Base-by-base conservation (phyloP, 2,888 invertebrate genomes). In the Antitype chi region DNA sequence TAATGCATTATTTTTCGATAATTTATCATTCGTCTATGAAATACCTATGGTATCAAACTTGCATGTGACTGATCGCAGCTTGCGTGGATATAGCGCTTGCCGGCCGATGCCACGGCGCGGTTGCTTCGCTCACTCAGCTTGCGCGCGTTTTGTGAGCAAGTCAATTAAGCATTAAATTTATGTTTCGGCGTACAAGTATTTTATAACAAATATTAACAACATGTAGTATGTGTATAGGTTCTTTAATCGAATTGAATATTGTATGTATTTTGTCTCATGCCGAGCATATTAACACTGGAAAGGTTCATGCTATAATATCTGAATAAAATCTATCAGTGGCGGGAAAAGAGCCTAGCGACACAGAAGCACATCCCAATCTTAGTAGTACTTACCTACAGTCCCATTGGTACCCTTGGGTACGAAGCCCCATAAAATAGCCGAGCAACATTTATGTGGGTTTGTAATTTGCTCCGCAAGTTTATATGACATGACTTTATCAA, bases 361-460 rank as follows among this genome's bases (percentile, higher is more conserved):
- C 23, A 20, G 25, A 53, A 25, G 17, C n/a, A 66, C 66, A 13
- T 57, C 11, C 25, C 17, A 63, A 23, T 55, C 7, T 25, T 32
- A 49, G 59, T 38, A 59, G 25, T 64, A 57, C 28, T n/a, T 64
- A 57, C 28, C 28, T n/a, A 57, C 25, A 8, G 66, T 60, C 38
- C 66, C 59, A 28, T 38, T 23, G 53, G 53, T 53, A 59, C 78
- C 53, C 81, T 66, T 4, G 74, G 53, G 78, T 43, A 25, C 32
- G 81, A 74, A 78, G 25, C 63, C 53, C 47, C 74, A 74, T 81
- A 62, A 81, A 82, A 76, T 76, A 68, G 64, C 59, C 7, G 59
- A 59, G 82, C 76, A 32, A 82, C 74, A 82, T 68, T 69, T 47
- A 80, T 82, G 82, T 70, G 82, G 82, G 68, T 76, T 82, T 57